Conservation (phyloP, 92 coral and sea anemone genomes). For the Isaurus tuberculatus region DNA sequence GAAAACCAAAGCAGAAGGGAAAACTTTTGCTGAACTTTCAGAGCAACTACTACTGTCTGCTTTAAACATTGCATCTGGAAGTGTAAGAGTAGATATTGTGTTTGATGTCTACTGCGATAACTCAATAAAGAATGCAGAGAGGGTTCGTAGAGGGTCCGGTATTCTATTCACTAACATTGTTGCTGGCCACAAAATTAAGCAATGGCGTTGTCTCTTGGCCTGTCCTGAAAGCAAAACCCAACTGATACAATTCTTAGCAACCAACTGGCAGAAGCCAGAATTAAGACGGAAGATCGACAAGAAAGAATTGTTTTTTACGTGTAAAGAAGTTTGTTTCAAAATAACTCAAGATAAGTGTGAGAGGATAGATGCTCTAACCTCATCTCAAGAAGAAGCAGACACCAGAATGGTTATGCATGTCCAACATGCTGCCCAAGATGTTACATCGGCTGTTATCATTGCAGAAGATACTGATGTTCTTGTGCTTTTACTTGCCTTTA, state of each 20-base stretch:
- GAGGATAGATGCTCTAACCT: constrained; percentile 45
- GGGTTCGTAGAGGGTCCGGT: constrained; percentile 59
- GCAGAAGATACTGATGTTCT: constrained; percentile 63
- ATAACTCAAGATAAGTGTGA: constrained; percentile 37
- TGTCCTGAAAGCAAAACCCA: constrained; percentile 45
- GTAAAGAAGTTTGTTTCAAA: constrained; percentile 30
- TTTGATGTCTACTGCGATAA: constrained; percentile 59
- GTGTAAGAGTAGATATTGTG: constrained; percentile 51
- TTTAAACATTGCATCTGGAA: constrained; percentile 22
- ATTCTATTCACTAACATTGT: constrained; percentile 52
- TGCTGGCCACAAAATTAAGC: constrained; percentile 50
- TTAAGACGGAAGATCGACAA: constrained; percentile 8
- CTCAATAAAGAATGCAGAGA: constrained; percentile 64
- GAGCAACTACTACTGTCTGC: constrained; percentile 29
- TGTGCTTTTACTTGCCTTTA: constrained; percentile 49
- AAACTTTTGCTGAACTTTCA: constrained; percentile 54
- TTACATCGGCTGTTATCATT: constrained; percentile 53
- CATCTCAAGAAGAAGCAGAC: constrained; percentile 63
- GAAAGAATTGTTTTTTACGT: constrained; percentile 8
- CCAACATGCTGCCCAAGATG: constrained; percentile 57
- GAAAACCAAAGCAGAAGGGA: constrained; percentile 45
- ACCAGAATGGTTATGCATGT: constrained; percentile 59
- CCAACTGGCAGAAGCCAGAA: constrained; percentile 56
- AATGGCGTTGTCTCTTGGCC: constrained; percentile 58
- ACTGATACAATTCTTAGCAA: constrained; percentile 38